Conservation (phyloP, 53 echinoderm and acorn worm species). For the Arbacia lixula region DNA sequence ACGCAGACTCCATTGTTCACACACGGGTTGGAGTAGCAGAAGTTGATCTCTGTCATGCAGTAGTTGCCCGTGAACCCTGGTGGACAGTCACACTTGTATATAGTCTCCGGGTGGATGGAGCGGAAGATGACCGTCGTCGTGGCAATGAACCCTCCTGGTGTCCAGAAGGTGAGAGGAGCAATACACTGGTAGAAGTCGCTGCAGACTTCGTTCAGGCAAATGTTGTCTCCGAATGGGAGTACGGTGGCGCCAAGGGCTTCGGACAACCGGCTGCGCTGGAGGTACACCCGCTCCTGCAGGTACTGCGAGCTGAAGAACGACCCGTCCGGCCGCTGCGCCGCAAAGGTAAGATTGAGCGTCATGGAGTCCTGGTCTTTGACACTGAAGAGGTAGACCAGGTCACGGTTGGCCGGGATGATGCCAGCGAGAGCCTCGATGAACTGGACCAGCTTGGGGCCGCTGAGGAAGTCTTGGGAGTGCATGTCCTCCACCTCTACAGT, state of each 20-base stretch:
- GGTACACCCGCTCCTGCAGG: conserved; percentile 90
- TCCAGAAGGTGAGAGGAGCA: conserved; percentile 87
- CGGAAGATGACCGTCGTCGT: conserved; percentile 93
- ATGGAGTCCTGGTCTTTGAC: conserved; percentile 64
- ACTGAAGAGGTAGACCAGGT: conserved; percentile 89
- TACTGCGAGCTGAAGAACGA: conserved; percentile 93
- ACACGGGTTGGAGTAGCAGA: conserved; percentile 98
- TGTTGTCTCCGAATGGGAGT: conserved; percentile 95
- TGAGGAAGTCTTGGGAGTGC: conserved; percentile 75
- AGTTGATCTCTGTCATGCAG: conserved; percentile 98
- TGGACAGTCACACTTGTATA: conserved; percentile 97
- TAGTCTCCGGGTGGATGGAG: conserved; percentile 92
- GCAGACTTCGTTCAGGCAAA: conserved; percentile 94
- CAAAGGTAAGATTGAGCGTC: conserved; percentile 89
- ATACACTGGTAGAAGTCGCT: conserved; percentile 76
- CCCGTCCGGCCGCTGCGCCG: conserved; percentile 83
- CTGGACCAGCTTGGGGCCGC: conserved; percentile 65
- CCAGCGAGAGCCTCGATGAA: conserved; percentile 86
- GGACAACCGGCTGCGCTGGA: conserved; percentile 83
- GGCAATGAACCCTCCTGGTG: conserved; percentile 86
- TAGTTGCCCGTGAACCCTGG: conserved; percentile 96
- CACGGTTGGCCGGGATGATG: conserved; percentile 88
- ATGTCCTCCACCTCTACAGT: conserved; percentile 89
- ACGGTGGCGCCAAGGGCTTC: conserved; percentile 79
- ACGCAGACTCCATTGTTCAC: conserved; percentile 83